Percentiles rank a stretch among this genome's conserved stretches.
phyloP scores from a whole-genome alignment of 1,140 invertebrate species.

The Bombus cullumanus region DNA sequence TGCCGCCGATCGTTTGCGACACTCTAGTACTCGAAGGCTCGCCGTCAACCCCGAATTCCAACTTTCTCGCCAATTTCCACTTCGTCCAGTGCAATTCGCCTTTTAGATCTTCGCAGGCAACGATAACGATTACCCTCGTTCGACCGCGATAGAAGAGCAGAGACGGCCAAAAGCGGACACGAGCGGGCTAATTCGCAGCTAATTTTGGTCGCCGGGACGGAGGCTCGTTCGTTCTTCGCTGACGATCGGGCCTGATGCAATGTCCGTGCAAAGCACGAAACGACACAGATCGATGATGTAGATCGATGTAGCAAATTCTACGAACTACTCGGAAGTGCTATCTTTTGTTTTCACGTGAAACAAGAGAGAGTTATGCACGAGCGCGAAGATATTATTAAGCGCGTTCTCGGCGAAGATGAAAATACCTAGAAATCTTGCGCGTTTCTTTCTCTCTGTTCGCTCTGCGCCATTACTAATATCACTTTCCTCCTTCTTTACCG shows the following conservation, averaged over 20 bases:
- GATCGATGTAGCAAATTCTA: neutral
- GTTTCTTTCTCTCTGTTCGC: neutral
- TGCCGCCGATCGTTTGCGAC: neutral
- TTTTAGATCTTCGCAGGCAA: neutral
- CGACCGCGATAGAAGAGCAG: too few relatives aligned
- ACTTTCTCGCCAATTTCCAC: too few relatives aligned
- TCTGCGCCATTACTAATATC: too few relatives aligned
- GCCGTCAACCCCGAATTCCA: too few relatives aligned
- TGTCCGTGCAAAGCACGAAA: neutral
- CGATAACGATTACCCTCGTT: too few relatives aligned
- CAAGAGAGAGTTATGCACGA: neutral
- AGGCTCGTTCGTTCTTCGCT: too few relatives aligned
- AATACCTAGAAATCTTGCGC: neutral
- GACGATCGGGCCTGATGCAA: neutral
- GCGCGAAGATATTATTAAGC: neutral
- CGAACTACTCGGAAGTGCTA: neutral
- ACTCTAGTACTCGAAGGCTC: neutral
- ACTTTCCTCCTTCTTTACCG: too few relatives aligned
- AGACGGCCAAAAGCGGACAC: too few relatives aligned
- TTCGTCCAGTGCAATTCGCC: neutral
- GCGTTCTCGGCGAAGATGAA: neutral
- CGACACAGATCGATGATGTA: neutral
- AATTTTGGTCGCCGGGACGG: too few relatives aligned
- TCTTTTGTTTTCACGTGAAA: conserved; percentile 7
- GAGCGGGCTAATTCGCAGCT: too few relatives aligned